Evolutionary conservation across 2,113 vertebrate species (phyloP), one percentile per base, ranked within the genome.

Genomic region (Pristiophorus japonicus): DNA sequence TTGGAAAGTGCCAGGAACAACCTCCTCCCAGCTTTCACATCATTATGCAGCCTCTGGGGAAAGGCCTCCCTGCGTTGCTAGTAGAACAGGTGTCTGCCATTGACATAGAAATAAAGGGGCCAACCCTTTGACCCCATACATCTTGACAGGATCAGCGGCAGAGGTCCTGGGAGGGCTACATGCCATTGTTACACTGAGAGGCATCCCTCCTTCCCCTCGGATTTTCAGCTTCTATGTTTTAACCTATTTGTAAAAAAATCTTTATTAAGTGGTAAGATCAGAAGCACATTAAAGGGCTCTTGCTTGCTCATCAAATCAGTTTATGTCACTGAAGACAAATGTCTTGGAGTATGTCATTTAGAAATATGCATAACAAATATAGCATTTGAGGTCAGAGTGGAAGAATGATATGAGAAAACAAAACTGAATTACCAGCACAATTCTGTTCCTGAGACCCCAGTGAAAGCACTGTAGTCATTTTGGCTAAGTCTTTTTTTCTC

Each of bases 401-500:
- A 63, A 38, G 16, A 63, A 38, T 59, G 16, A n/a, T 67, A 67
- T 30, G 93, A 16, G 47, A 45, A 47, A 70, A 30, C 30, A 59
- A 27, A 30, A 30, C 70, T 34, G 22, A 75, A 30, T 75, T 75
- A 75, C 70, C 34, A 59, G 47, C 47, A 34, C 55, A 70, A 3
- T 42, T 70, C 20, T 11, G 91, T 94, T 90, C 34, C 63, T 47
- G 42, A 70, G 45, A 94, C 27, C 4, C 42, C 65, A 30, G 66
- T 66, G 66, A 95, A 63, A 63, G 38, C 27, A 47, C 88, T 91
- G 51, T 67, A 95, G 47, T 81, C 91, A 45, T 90, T 95, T 51
- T 95, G 63, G 38, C 62, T 92, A 45, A 84, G 51, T 88, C 78
- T 62, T 95, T 81, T 94, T 95, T 95, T 84, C n/a, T 73, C 67